Conservation (phyloP, 1,140 invertebrate genomes). For the Linepithema humile region DNA sequence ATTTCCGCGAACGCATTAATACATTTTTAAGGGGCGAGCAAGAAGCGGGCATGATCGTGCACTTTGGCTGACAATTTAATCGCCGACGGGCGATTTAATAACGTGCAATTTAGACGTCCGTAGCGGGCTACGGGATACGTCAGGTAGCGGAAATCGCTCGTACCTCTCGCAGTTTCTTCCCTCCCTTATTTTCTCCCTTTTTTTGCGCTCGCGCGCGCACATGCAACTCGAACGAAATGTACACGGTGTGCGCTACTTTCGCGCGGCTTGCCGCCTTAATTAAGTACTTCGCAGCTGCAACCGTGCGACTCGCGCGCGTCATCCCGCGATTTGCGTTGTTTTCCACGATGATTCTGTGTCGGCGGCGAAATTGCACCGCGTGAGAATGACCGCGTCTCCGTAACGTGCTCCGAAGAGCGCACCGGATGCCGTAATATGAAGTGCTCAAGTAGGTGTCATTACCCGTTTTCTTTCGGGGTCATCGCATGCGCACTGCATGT, state of each 20-base stretch:
- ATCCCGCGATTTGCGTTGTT: neutral
- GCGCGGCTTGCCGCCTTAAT: slow-evolving; percentile 28
- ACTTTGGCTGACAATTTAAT: slow-evolving; percentile 49
- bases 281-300: neutral
- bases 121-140: slow-evolving; percentile 10
- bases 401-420: slow-evolving; percentile 25
- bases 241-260: neutral
- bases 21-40: slow-evolving; percentile 27
- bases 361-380: slow-evolving; percentile 53
- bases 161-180: neutral
- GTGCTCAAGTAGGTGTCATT: slow-evolving; percentile 49
- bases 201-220: neutral
- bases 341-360: slow-evolving; percentile 39
- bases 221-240: slow-evolving; percentile 4
- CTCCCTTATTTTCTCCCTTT: neutral
- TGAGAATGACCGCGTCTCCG: slow-evolving; percentile 59
- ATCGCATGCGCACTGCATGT: neutral
- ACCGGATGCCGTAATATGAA: slow-evolving; percentile 59
- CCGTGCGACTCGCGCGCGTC: slow-evolving; percentile 33
- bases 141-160: slow-evolving; percentile 40
- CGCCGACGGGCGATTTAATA: slow-evolving; percentile 41
- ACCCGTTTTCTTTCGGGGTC: slow-evolving; percentile 51
- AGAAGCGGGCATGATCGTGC: slow-evolving; percentile 36
- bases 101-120: slow-evolving; percentile 44
- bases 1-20: slow-evolving; percentile 37